These are phyloP conservation scores for Notarius quadriscutis DNA, from an alignment of 2,113 vertebrate genomes.

Conservation along the genomic window DNA sequence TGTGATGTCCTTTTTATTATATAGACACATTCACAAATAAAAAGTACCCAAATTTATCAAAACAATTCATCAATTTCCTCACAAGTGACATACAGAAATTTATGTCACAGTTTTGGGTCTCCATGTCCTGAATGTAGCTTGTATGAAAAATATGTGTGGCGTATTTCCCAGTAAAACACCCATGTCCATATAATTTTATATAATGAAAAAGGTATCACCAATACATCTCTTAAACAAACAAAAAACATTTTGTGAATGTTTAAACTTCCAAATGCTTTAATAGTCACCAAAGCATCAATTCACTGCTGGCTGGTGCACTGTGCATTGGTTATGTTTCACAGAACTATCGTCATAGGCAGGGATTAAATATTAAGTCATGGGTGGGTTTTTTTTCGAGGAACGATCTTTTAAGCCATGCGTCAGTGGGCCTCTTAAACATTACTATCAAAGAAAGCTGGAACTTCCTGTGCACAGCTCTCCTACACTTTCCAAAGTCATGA, in stretches of 20 bases:
- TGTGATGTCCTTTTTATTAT: too few species aligned
- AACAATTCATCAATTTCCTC: too few species aligned
- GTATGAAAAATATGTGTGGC: too few species aligned
- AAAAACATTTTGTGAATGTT: neutral
- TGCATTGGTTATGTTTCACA: slow-evolving; percentile 11
- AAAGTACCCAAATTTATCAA: too few species aligned
- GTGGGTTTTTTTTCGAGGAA: neutral
- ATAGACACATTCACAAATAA: too few species aligned
- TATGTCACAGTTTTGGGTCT: too few species aligned
- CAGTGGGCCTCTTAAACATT: slow-evolving; percentile 31
- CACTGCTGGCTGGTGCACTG: neutral
- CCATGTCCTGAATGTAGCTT: too few species aligned
- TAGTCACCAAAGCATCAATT: neutral
- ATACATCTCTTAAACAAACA: neutral
- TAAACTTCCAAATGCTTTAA: neutral
- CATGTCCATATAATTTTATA: too few species aligned
- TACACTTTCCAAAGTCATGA: slow-evolving; percentile 27
- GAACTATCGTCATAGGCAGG: neutral
- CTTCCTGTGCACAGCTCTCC: slow-evolving; percentile 42
- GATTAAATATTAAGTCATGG: slow-evolving; percentile 15
- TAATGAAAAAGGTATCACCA: too few species aligned
- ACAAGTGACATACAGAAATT: too few species aligned
- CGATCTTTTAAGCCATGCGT: slow-evolving; percentile 15
- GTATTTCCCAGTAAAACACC: too few species aligned
- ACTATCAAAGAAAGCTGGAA: slow-evolving; percentile 40